Base-by-base conservation (phyloP, 1,140 invertebrate species). In the Scaptomyza montana region DNA sequence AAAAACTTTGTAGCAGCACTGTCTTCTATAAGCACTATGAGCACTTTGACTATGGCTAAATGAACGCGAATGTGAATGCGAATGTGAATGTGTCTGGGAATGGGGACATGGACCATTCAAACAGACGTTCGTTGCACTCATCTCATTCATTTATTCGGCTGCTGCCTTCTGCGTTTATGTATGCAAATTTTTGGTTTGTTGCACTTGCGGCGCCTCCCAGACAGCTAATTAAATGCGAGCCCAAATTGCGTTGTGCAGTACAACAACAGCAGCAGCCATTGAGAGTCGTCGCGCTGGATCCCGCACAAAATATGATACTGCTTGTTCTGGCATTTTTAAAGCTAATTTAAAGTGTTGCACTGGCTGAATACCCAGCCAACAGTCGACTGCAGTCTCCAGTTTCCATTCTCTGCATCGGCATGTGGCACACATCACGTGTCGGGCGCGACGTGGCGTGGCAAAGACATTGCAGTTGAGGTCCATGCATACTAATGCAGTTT, bases 351-450 rank as follows among this genome's bases (percentile, higher is more conserved):
- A 87, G 82, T 43, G 30, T 36, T 49, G 12, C 49, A 45, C 25
- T n/a, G 3, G 43, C 36, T 19, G 21, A 21, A 2, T 16, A 43
- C 13, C 50, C 28, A 46, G 25, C 36, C 33, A 36, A 2, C 30
- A 33, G 30, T 7, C 30, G 7, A 5, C 30, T 33, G 16, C 41
- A 49, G n/a, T n/a, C 7, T 19, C 6, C 28, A 59, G n/a, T 45
- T 39, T 50, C 45, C 28, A 59, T 6, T 45, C 43, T 50, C 41
- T 5, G 3, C 55, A 16, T 28, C 54, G 78, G 66, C 82, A 86
- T 89, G 82, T 87, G 84, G 74, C 84, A 87, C 84, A 82, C 73
- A 89, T 89, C 84, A 89, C 84, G 84, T 89, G 73, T 84, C 50
- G 68, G 21, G 46, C 16, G 57, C 69, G 71, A 62, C 73, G 30